phyloP scores from a whole-genome alignment of 2,113 vertebrate species.

The Sceloporus tristichus region DNA sequence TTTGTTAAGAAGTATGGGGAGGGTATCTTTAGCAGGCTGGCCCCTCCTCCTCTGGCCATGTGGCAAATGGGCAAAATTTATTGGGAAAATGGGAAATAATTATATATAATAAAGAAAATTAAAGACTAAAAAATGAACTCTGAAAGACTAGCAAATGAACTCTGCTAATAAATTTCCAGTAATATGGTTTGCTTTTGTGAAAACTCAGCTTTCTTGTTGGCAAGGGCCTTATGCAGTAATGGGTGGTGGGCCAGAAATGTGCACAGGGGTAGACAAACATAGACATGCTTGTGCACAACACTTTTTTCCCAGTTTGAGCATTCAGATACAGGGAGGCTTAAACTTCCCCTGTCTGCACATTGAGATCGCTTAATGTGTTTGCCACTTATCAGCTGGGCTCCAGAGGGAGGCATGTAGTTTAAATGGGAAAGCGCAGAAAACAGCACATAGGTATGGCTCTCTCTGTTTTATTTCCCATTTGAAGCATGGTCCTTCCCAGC shows the following conservation, averaged over 20 bases:
- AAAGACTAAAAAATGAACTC: background rate
- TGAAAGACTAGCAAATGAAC: background rate
- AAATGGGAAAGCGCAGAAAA: background rate
- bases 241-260: background rate
- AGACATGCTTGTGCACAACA: background rate
- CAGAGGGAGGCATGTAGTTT: background rate
- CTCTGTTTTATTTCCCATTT: background rate
- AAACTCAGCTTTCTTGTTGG: background rate
- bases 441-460: background rate
- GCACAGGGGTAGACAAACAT: background rate
- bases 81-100: background rate
- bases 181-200: background rate
- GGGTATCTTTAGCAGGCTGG: too few relatives aligned
- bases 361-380: background rate
- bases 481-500: background rate
- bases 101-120: background rate
- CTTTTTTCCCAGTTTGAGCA: background rate
- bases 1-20: too few relatives aligned
- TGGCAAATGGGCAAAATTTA: background rate
- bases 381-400: background rate
- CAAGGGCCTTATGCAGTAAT: background rate
- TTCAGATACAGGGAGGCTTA: background rate
- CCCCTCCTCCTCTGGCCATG: too few relatives aligned
- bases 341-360: background rate
- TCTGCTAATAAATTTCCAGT: background rate